Base-by-base conservation (phyloP, 2,888 invertebrate genomes). In the Podotricha telesiphe region DNA sequence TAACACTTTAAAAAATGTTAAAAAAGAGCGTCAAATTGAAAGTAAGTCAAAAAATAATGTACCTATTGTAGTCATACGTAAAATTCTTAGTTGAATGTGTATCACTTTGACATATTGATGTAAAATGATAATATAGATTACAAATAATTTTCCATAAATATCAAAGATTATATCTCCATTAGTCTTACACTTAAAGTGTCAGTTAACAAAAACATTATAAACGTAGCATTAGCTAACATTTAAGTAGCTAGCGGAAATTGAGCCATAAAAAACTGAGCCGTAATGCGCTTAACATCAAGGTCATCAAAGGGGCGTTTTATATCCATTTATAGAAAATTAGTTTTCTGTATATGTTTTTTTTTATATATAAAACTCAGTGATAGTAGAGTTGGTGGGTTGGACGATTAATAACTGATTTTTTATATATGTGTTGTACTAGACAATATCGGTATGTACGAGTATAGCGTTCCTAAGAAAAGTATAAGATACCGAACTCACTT, bases 191-290 rank as follows among this genome's bases (percentile, higher is more conserved):
- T 59, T 45, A 2, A 11, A 45, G 45, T 42, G 42, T 20, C 22
- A 45, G 45, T 1, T 17, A 45, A 22, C 22, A 45, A 45, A 59
- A 59, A 19, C n/a, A n/a, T 59, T 45, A 7, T 22, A 11, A n/a
- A 22, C 59, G 22, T 17, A 55, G 5, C 34, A 17, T 55, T 55
- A 37, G 37, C n/a, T 59, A 17, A 17, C 45, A 17, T 59, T 59
- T 45, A 45, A 42, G 45, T 45, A 10, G n/a, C 45, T 45, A 59
- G 1, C 59, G 59, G 59, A 59, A 59, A 59, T 59, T 59, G 45
- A 59, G 45, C 59, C 22, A 59, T 59, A 28, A 59, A 47, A 56
- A 45, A 45, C 22, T 45, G 17, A 45, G 10, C 59, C 45, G 11
- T 45, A 45, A 59, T 45, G 28, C 45, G 15, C 20, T 11, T 42